Evolutionary conservation across 2,888 invertebrate species (phyloP).

Genomic region (Dexiosoma caninum): DNA sequence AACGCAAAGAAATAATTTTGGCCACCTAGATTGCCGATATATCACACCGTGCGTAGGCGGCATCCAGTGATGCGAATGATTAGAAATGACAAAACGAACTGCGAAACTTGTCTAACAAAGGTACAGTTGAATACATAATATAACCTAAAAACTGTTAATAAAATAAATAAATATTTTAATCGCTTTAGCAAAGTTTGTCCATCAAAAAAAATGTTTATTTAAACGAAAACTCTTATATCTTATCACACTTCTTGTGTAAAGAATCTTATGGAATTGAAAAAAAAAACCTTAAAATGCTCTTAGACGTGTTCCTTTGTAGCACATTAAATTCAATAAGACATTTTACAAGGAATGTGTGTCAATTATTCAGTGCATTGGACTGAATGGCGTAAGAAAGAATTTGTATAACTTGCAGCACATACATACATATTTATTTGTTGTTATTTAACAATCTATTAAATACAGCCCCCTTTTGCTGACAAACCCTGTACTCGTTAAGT

Average conservation of each 20-base stretch:
- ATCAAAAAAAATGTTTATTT: not conserved
- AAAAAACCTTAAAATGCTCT: not conserved
- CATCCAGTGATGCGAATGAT: too few relatives aligned
- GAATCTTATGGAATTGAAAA: not conserved
- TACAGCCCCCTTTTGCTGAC: slow-evolving; percentile 6
- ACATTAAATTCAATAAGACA: slow-evolving; percentile 16
- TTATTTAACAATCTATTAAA: slow-evolving; percentile 15
- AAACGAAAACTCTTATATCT: not conserved
- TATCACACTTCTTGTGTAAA: not conserved
- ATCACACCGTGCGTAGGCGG: too few relatives aligned
- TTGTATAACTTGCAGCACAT: not conserved
- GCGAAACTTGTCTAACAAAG: too few relatives aligned
- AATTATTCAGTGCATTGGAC: not conserved
- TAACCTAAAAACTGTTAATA: too few relatives aligned
- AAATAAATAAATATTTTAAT: too few relatives aligned
- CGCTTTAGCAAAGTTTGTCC: too few relatives aligned
- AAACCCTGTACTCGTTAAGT: not conserved
- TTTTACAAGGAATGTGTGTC: slow-evolving; percentile 16
- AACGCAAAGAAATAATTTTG: too few relatives aligned
- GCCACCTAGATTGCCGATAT: too few relatives aligned
- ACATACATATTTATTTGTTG: not conserved
- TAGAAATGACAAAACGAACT: too few relatives aligned
- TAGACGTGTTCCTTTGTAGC: slow-evolving; percentile 23
- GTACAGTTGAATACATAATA: too few relatives aligned
- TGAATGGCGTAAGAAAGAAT: not conserved